Evolutionary conservation across 2,797 vertebrate genomes (phyloP).

Genomic region (Nannoperca obscura): DNA sequence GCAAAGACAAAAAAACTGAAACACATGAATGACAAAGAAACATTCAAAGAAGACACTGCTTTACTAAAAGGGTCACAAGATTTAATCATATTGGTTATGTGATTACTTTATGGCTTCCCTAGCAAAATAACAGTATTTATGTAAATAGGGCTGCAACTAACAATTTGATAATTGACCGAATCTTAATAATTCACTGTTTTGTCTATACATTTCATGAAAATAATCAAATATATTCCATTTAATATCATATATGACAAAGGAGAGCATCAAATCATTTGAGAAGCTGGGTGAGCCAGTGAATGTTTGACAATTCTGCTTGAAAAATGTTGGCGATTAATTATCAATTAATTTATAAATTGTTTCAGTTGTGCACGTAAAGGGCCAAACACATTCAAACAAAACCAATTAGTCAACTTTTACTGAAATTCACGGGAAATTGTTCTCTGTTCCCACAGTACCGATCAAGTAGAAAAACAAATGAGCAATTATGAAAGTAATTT

Average conservation of each 20-base stretch:
- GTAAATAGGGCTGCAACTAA: background rate
- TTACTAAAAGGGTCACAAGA: background rate
- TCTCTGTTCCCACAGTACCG: background rate
- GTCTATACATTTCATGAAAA: background rate
- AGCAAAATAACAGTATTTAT: background rate
- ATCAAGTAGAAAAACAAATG: too few species aligned
- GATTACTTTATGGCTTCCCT: background rate
- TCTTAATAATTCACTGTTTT: background rate
- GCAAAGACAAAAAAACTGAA: background rate
- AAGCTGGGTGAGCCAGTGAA: background rate
- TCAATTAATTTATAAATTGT: background rate
- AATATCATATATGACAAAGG: background rate
- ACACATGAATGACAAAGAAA: background rate
- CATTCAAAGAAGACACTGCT: background rate
- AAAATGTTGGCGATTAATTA: background rate
- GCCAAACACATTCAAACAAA: background rate
- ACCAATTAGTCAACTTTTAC: background rate
- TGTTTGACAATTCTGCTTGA: background rate
- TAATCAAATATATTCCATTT: background rate
- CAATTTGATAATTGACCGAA: background rate
- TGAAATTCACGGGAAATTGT: background rate
- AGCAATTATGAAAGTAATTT: too few species aligned
- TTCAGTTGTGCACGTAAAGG: background rate
- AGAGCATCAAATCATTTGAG: background rate
- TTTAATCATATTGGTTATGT: background rate